Percentiles rank a stretch among this genome's conserved stretches.
Evolutionary conservation across 2,888 invertebrate genomes (phyloP).

Genomic region (Rhagophthalmus giganteus): DNA sequence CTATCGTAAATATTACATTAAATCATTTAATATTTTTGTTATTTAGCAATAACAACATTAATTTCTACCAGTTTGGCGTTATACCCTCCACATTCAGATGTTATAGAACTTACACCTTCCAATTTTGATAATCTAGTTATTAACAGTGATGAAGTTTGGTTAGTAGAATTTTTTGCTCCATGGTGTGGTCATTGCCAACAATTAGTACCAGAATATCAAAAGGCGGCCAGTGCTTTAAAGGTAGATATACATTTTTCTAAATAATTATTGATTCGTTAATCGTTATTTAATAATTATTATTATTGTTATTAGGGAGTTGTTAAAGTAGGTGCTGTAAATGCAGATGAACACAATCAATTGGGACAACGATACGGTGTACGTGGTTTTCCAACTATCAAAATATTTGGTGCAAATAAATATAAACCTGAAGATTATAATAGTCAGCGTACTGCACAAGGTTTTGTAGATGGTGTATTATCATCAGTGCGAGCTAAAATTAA

Average conservation of each 20-base stretch:
- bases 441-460: constrained; percentile 79
- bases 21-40: neutral
- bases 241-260: no score
- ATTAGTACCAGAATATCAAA: constrained; percentile 90
- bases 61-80: constrained; percentile 56
- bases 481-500: constrained; percentile 77
- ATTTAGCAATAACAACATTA: constrained; percentile 33
- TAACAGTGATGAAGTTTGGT: constrained; percentile 85
- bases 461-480: constrained; percentile 83
- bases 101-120: constrained; percentile 80
- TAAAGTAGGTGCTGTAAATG: constrained; percentile 93
- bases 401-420: constrained; percentile 84
- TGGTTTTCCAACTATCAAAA: constrained; percentile 96
- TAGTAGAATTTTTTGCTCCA: constrained; percentile 95
- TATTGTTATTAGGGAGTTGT: constrained; percentile 74
- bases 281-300: constrained; percentile 16
- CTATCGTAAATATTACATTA: neutral
- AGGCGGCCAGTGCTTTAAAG: constrained; percentile 90
- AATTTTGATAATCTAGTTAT: constrained; percentile 87
- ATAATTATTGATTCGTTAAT: neutral
- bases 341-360: constrained; percentile 83
- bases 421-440: constrained; percentile 85
- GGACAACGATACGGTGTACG: constrained; percentile 78
- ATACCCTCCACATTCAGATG: constrained; percentile 73
- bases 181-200: constrained; percentile 95